Percentiles rank a stretch among this genome's conserved stretches.
phyloP scores from a whole-genome alignment of 2,888 invertebrate genomes.

The Balanococcus diminutus region DNA sequence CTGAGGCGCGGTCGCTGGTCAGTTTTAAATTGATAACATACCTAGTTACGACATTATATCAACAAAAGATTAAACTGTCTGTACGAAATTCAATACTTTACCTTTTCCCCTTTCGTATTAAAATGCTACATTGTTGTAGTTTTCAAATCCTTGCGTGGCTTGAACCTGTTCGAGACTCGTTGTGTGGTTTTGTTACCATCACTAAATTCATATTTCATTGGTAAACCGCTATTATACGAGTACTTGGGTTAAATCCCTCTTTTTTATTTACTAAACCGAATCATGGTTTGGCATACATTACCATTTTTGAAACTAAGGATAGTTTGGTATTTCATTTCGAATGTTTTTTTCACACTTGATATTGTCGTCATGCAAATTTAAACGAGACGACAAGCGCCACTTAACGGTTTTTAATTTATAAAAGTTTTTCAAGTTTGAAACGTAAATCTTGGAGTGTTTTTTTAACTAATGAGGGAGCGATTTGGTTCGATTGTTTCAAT shows the following conservation, averaged over 20 bases:
- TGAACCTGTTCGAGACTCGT: neutral
- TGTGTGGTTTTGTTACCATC: neutral
- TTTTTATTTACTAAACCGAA: conserved; percentile 16
- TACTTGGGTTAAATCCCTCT: neutral
- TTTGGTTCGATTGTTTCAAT: conserved; percentile 25
- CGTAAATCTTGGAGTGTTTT: conserved; percentile 12
- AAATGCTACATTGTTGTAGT: conserved; percentile 17
- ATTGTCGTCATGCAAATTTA: conserved; percentile 17
- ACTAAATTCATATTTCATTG: neutral
- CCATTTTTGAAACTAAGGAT: conserved; percentile 1
- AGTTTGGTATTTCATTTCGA: conserved; percentile 16
- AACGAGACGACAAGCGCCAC: conserved; percentile 23
- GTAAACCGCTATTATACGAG: neutral
- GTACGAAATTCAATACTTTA: conserved; percentile 18
- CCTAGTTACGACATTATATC: conserved; percentile 49
- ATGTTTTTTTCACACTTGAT: conserved; percentile 3
- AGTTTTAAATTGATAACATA: conserved; percentile 27
- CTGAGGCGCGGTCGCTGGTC: neutral
- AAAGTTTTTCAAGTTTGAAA: conserved; percentile 13
- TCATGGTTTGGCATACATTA: conserved; percentile 30
- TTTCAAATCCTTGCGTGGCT: neutral
- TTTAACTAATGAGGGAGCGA: conserved; percentile 39
- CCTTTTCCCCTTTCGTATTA: neutral
- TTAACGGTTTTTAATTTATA: conserved; percentile 29
- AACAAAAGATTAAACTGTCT: neutral